Percentiles rank a stretch among this genome's conserved stretches.
Conservation (phyloP, 1,140 invertebrate genomes). For the Papilio polyxenes region DNA sequence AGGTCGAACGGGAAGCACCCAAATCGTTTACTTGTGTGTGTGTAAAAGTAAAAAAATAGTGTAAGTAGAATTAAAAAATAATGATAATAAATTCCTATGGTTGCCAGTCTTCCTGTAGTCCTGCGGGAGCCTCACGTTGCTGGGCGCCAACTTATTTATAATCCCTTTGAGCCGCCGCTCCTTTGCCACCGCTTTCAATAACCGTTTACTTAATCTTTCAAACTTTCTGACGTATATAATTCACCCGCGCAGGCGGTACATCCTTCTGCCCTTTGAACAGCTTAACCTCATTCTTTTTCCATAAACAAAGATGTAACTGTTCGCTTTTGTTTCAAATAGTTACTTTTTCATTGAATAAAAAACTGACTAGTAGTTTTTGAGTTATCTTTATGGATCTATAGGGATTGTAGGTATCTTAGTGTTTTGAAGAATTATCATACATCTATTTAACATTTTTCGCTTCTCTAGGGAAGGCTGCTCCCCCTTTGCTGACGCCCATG, state of each 20-base stretch:
- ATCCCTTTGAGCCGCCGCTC: constrained; percentile 35
- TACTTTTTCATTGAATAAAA: neutral
- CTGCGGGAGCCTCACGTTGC: neutral
- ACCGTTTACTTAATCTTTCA: constrained; percentile 39
- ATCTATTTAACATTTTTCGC: too few species aligned
- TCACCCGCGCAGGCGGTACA: constrained; percentile 27
- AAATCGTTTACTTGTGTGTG: too few species aligned
- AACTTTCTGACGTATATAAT: constrained; percentile 36
- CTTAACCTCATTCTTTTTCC: constrained; percentile 9
- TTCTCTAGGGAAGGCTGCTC: too few species aligned
- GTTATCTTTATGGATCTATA: too few species aligned
- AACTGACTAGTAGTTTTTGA: too few species aligned
- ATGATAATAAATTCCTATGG: neutral
- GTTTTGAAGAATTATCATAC: too few species aligned
- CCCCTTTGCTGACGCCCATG: too few species aligned
- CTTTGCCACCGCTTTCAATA: constrained; percentile 31
- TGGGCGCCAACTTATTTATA: constrained; percentile 36
- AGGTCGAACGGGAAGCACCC: too few species aligned
- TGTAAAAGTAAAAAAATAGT: neutral
- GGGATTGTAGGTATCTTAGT: too few species aligned
- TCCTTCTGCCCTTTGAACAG: constrained; percentile 30
- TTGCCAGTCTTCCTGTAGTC: neutral
- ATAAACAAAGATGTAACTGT: constrained; percentile 4
- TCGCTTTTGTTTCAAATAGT: constrained; percentile 14
- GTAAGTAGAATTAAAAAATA: neutral